These are phyloP conservation scores for Lucilia sericata DNA, from an alignment of 1,140 invertebrate genomes.

Conservation along the genomic window DNA sequence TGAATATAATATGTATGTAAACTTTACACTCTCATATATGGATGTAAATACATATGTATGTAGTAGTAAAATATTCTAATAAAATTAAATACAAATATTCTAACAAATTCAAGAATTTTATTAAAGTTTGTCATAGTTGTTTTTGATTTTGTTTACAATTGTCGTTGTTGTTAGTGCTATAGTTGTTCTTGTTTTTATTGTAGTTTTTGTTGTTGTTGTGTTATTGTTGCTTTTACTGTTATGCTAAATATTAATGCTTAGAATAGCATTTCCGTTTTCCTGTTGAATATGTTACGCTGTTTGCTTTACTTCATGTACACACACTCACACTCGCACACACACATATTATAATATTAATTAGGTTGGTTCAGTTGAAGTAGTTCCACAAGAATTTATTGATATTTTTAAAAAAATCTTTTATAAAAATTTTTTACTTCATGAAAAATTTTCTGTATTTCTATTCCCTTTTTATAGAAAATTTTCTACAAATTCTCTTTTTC, in stretches of 20 bases:
- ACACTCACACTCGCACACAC: neutral
- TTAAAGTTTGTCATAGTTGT: neutral
- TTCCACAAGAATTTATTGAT: too few relatives aligned
- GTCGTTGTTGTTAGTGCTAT: neutral
- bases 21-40: neutral
- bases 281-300: constrained; percentile 42
- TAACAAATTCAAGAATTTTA: constrained; percentile 26
- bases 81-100: constrained; percentile 34
- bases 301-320: constrained; percentile 1
- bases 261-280: constrained; percentile 41
- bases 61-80: constrained; percentile 26
- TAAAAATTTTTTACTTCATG: too few relatives aligned
- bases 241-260: constrained; percentile 42
- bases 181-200: neutral
- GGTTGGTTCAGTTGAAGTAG: neutral
- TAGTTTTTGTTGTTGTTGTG: neutral
- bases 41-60: neutral
- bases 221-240: neutral
- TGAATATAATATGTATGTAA: neutral
- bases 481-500: too few relatives aligned
- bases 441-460: too few relatives aligned
- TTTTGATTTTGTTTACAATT: neutral
- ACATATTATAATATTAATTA: neutral
- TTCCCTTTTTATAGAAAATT: too few relatives aligned
- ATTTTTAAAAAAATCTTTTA: too few relatives aligned